phyloP scores from a whole-genome alignment of 2,797 vertebrate genomes.

The Oreochromis grahami region DNA sequence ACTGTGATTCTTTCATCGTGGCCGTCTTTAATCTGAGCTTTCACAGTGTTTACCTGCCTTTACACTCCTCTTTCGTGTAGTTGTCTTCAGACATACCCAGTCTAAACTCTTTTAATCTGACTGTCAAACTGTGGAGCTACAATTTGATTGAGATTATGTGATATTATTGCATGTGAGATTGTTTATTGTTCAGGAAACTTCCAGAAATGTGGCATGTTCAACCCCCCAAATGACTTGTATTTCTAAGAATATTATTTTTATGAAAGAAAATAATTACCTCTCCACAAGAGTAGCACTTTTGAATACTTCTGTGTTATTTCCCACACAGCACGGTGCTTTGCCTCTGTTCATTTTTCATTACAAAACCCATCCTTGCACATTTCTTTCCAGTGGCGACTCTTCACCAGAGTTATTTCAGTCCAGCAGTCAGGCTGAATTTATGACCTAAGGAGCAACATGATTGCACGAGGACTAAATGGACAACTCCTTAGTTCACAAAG shows the following conservation, averaged over 20 bases:
- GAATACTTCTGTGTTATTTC: not conserved
- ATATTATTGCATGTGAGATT: not conserved
- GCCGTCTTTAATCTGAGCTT: not conserved
- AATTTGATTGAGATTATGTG: not conserved
- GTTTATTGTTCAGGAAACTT: not conserved
- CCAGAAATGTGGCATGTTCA: not conserved
- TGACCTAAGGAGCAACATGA: not conserved
- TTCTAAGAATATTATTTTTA: not conserved
- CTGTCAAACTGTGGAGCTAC: rapidly evolving
- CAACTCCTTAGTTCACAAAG: not conserved
- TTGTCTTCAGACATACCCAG: rapidly evolving
- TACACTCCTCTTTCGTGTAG: rapidly evolving
- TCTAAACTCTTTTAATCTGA: not conserved
- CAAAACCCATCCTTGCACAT: not conserved
- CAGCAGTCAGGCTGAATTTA: not conserved
- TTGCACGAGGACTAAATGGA: not conserved
- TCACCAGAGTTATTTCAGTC: not conserved
- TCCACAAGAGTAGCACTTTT: not conserved
- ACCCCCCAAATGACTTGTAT: not conserved
- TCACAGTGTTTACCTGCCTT: not conserved
- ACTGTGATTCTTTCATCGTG: not conserved
- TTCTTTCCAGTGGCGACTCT: not conserved
- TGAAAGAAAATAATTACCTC: not conserved
- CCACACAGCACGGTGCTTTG: not conserved
- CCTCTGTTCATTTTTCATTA: not conserved